Evolutionary conservation across 1,140 invertebrate species (phyloP), one percentile per base, ranked within the genome.

Genomic region (Caenorhabditis briggsae): DNA sequence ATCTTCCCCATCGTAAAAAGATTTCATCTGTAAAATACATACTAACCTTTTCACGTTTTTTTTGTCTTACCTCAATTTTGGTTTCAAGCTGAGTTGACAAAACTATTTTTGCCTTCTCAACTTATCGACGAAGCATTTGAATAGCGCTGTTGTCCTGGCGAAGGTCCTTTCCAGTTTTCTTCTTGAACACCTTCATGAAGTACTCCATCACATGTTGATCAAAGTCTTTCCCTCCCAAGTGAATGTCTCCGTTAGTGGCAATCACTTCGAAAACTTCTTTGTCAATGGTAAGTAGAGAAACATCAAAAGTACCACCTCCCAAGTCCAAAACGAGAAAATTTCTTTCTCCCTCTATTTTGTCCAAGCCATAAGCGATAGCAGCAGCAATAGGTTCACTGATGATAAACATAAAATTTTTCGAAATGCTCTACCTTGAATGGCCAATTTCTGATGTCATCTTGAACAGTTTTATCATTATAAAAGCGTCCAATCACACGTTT

Each of bases 211-310:
- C 64, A 5, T 65, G 48, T 25, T 86, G 84, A 25, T 86, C 84
- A 12, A 86, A 94, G 89, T 94, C 94, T 90, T 94, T 94, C 87
- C 94, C 94, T 89, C 91, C 91, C 88, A 92, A 92, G 82, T 92
- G 91, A 56, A 91, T 92, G 70, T 92, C 91, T 91, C 98, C 98
- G 93, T 98, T 99, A 61, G 98, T 99, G 3, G 98, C 96, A 16
- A 99, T 96, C 11, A 95, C 94, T 92, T 95, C 95, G 93, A 95
- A 96, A 1, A 95, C 97, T 87, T 98, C 98, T 91, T 99, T 98
- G 92, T 99, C 98, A 91, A 99, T 99, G 85, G 97, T 99, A 23
- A 99, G 94, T 12, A 99, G 94, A 84, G 97, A 99, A 0, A 99
- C 98, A 94, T 99, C 98, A 92, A 99, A 99, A 89, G 98, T 99